These are phyloP conservation scores for Drosophila neotestacea DNA, from an alignment of 2,888 invertebrate genomes.

Conservation along the genomic window DNA sequence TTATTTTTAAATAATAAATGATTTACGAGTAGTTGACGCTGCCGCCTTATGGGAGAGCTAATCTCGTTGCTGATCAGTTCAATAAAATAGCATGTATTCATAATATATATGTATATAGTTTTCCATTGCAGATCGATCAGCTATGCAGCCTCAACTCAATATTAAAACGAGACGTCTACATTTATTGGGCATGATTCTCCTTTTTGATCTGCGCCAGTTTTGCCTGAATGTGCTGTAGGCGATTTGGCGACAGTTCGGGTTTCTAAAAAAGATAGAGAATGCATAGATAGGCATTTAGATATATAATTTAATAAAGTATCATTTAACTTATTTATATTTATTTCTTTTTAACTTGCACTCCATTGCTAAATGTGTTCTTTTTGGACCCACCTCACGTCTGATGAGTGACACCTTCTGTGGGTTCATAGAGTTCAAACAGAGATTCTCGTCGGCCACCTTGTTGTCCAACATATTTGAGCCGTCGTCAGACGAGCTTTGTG, in stretches of 20 bases:
- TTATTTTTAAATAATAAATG: constrained; percentile 70
- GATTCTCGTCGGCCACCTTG: constrained; percentile 85
- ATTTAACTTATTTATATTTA: background rate
- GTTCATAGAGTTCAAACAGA: constrained; percentile 83
- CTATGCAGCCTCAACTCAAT: constrained; percentile 43
- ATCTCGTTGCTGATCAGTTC: constrained; percentile 35
- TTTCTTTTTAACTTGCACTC: background rate
- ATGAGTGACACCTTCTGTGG: constrained; percentile 83
- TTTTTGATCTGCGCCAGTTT: constrained; percentile 85
- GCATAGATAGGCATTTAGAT: background rate
- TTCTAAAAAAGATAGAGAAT: constrained; percentile 66
- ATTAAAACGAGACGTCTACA: constrained; percentile 34
- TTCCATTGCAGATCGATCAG: constrained; percentile 45
- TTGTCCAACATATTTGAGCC: constrained; percentile 83
- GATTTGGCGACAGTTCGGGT: constrained; percentile 84
- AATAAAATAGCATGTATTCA: constrained; percentile 27
- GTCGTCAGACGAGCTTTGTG: constrained; percentile 74
- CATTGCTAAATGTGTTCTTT: background rate
- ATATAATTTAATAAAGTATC: background rate
- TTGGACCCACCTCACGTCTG: constrained; percentile 81
- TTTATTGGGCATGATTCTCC: constrained; percentile 81
- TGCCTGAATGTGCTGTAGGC: constrained; percentile 84
- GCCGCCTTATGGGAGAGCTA: constrained; percentile 26
- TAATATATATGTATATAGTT: constrained; percentile 45
- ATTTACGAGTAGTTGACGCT: constrained; percentile 45